These are phyloP conservation scores for Enteromius radiatus DNA, from an alignment of 2,797 vertebrate species.

Conservation along the genomic window DNA sequence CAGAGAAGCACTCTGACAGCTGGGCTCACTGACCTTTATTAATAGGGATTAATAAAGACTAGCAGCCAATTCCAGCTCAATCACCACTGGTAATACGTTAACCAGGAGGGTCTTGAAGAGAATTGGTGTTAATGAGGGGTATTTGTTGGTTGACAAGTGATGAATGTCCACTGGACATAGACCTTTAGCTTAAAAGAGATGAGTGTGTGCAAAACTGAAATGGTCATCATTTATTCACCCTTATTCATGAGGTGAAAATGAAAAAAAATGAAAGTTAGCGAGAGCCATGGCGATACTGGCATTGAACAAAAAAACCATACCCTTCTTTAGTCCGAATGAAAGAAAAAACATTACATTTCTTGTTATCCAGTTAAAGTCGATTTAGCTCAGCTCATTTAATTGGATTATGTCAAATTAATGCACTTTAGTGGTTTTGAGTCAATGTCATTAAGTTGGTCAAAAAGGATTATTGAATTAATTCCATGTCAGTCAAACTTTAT, in stretches of 20 bases:
- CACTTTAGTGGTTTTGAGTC: not conserved
- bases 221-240: not conserved
- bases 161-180: conserved; percentile 15
- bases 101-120: conserved; percentile 19
- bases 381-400: not conserved
- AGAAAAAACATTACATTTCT: not conserved
- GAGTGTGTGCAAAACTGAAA: not conserved
- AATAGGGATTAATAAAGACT: conserved; percentile 32
- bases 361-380: not conserved
- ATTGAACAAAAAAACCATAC: not conserved
- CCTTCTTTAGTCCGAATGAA: not conserved
- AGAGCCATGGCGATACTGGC: no score
- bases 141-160: conserved; percentile 22
- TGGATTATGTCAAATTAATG: not conserved
- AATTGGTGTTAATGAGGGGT: conserved; percentile 26
- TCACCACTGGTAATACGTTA: conserved; percentile 21
- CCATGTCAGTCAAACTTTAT: not conserved
- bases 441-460: not conserved
- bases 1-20: conserved; percentile 13
- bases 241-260: not conserved
- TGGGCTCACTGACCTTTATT: conserved; percentile 33
- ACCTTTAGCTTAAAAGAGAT: not conserved
- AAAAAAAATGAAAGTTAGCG: no score
- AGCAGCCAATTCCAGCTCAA: conserved; percentile 16
- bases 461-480: not conserved